These are phyloP conservation scores for Larimichthys crocea DNA, from an alignment of 2,113 vertebrate genomes.

Conservation along the genomic window DNA sequence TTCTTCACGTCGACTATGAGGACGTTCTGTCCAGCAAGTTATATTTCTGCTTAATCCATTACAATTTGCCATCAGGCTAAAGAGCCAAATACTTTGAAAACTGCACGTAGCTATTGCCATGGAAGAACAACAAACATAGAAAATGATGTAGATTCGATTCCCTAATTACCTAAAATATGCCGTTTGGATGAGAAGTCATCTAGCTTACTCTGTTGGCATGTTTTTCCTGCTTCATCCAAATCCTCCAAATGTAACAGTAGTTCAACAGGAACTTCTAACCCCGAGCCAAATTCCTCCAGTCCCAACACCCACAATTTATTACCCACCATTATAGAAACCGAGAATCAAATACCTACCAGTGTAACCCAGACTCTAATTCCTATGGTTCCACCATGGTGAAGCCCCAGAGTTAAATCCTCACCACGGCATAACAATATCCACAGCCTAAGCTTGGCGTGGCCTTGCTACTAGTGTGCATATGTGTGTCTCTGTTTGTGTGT, in stretches of 20 bases:
- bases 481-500: constrained; percentile 33
- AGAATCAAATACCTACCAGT: constrained; percentile 58
- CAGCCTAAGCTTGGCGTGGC: constrained; percentile 40
- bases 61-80: not conserved
- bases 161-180: constrained; percentile 48
- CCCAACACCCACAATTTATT: constrained; percentile 70
- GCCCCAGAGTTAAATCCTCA: constrained; percentile 49
- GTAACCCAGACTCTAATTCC: constrained; percentile 53
- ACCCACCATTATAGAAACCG: constrained; percentile 60
- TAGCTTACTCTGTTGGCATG: constrained; percentile 35
- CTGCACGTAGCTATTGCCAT: constrained; percentile 4
- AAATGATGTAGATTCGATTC: constrained; percentile 45
- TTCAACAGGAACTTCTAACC: constrained; percentile 61
- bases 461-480: constrained; percentile 26
- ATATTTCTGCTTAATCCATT: constrained; percentile 4
- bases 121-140: constrained; percentile 43
- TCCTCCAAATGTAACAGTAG: constrained; percentile 45
- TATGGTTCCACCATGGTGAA: constrained; percentile 45
- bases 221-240: constrained; percentile 59
- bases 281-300: constrained; percentile 62
- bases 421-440: constrained; percentile 67
- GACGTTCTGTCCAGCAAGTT: not conserved
- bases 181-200: constrained; percentile 29
- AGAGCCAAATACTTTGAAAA: not conserved
- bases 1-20: not conserved